Base-by-base conservation (phyloP, 2,888 invertebrate species). In the Ormyrus thymus region DNA sequence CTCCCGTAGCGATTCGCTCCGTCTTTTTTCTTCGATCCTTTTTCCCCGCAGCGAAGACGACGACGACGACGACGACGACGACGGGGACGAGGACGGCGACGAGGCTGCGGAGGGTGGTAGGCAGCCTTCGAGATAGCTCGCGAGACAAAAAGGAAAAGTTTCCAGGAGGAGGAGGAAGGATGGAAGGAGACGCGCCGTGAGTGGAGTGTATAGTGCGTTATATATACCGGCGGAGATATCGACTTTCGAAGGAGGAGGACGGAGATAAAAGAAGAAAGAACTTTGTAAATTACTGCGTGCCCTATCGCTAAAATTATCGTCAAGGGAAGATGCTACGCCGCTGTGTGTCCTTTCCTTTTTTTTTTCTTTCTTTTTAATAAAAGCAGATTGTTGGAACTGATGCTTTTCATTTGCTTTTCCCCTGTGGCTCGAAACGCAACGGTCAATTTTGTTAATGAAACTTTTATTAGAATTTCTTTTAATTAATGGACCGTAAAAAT, bases 251-350 rank as follows among this genome's bases (percentile, higher is more conserved):
- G 59, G 11, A 71, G 45, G 61, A 55, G 29, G 59, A 59, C 8
- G 15, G 13, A 66, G 72, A 79, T 59, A 72, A 76, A 72, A 46
- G 65, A 56, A 71, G 79, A 69, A 79, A 58, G 79, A 76, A 76
- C 62, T 80, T 76, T 70, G 73, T 76, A 70, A 76, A 80, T 76
- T 79, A 71, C 78, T 59, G 51, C 29, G 51, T n/a, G 58, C 13
- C 56, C 72, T 76, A 73, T 76, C 73, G 65, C 55, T 76, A 51
- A 73, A 76, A 76, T 80, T 76, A 80, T 76, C 69, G n/a, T 43
- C 4, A 51, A 56, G 43, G 29, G n/a, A 59, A 45, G 56, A 58
- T 51, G 29, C 53, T 55, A 53, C 11, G 29, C 29, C 29, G 29
- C 29, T 29, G 29, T 29, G 29, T 29, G 29, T 29, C 29, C 29